These are phyloP conservation scores for Zaprionus davidi DNA, from an alignment of 1,140 invertebrate species.

Conservation along the genomic window DNA sequence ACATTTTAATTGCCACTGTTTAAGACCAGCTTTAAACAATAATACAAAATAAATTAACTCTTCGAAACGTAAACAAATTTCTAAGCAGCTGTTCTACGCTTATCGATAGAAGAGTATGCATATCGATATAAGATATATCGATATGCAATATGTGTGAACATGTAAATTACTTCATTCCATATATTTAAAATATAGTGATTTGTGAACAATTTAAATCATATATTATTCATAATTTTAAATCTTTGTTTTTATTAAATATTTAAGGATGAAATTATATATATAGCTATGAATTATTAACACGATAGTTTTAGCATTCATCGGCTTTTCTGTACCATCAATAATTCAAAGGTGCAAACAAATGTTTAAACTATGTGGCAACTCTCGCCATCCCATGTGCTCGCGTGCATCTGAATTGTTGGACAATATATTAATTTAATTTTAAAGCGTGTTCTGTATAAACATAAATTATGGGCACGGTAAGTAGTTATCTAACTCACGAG, in stretches of 20 bases:
- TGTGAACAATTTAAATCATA: not conserved
- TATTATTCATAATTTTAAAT: not conserved
- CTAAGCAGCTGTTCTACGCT: slow-evolving; percentile 7
- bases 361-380: slow-evolving; percentile 5
- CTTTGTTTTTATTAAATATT: not conserved
- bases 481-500: slow-evolving; percentile 5
- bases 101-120: slow-evolving; percentile 12
- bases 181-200: not conserved
- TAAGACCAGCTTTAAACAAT: not conserved
- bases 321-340: not conserved
- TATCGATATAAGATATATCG: not conserved
- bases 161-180: not conserved
- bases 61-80: slow-evolving; percentile 35
- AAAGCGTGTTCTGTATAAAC: slow-evolving; percentile 7
- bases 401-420: slow-evolving; percentile 1
- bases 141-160: not conserved
- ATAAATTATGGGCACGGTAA: slow-evolving; percentile 61
- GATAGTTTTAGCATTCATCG: not conserved
- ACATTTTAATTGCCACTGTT: slow-evolving; percentile 74
- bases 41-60: not conserved
- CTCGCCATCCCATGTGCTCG: slow-evolving; percentile 60
- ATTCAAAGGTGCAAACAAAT: not conserved
- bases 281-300: not conserved
- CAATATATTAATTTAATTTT: slow-evolving; percentile 21
- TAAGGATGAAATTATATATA: not conserved